Base-by-base conservation (phyloP, 2,888 invertebrate genomes). In the Drosophila paramelanica region DNA sequence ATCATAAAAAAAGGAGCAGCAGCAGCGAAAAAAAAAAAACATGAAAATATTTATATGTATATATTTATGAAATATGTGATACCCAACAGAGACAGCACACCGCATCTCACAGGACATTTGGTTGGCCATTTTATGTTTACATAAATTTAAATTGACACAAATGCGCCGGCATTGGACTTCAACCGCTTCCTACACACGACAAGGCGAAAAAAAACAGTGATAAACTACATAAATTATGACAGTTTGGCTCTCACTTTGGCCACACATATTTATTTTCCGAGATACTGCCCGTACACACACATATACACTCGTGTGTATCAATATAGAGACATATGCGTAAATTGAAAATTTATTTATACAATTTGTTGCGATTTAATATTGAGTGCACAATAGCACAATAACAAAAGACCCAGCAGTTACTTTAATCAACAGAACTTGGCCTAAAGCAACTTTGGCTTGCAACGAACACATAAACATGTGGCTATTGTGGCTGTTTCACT, bases 121-220 rank as follows among this genome's bases (percentile, higher is more conserved):
- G 57, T 52, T 73, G 79, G 77, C 71, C 74, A 79, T 83, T 86
- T 86, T 67, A 73, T 84, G 85, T 84, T 88, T 85, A 88, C 88
- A 85, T 85, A 88, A 85, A 85, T 85, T 85, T 88, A 85, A 85
- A 85, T 85, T 85, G 88, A 88, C 88, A 79, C 72, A 88, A 88
- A 85, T 88, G 73, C 77, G 82, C 76, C 53, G 50, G 66, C 64
- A 64, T 58, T 57, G 57, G 58, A 42, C 60, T 68, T 59, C 76
- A 64, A 62, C 56, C 62, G 31, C 38, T 31, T 23, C 25, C n/a
- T 2, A 56, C 41, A 45, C 31, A 42, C 42, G 27, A 51, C 41
- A 59, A 36, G 43, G 45, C 49, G 23, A 42, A 42, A 39, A 73
- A 56, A 58, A 49, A 49, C 58, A 67, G 60, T 79, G 77, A 85